Evolutionary conservation across 2,797 vertebrate species (phyloP).

Genomic region (Hyperoplus immaculatus): DNA sequence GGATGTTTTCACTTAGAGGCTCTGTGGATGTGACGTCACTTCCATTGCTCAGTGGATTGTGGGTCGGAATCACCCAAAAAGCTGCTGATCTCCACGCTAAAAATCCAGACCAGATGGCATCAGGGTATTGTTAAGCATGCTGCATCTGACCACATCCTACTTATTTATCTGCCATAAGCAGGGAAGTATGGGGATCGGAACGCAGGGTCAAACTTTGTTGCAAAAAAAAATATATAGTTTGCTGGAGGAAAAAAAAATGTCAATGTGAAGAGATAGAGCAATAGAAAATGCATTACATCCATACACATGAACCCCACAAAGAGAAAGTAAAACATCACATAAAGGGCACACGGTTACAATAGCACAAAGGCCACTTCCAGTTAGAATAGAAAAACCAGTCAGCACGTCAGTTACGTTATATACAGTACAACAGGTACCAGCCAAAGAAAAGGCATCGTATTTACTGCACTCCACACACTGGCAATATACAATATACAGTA

Average conservation of each 20-base stretch:
- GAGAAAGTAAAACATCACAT: constrained; percentile 83
- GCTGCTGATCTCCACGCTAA: too few species aligned
- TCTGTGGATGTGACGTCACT: too few species aligned
- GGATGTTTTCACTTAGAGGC: too few species aligned
- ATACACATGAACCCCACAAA: constrained; percentile 83
- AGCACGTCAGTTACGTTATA: constrained; percentile 82
- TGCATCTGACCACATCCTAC: too few species aligned
- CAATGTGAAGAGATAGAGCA: constrained; percentile 74
- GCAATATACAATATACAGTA: constrained; percentile 80
- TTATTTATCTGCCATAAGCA: too few species aligned
- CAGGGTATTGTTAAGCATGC: too few species aligned
- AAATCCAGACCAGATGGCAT: too few species aligned
- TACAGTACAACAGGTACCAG: constrained; percentile 84
- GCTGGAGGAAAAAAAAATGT: constrained; percentile 53
- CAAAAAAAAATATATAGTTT: constrained; percentile 53
- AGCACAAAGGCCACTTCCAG: constrained; percentile 87
- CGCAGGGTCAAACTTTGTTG: constrained; percentile 55
- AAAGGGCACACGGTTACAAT: constrained; percentile 84
- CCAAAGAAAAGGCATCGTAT: constrained; percentile 76
- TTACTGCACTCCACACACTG: constrained; percentile 85
- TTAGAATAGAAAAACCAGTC: constrained; percentile 82
- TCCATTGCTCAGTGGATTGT: too few species aligned
- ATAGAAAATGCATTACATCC: constrained; percentile 79
- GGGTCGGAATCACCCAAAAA: too few species aligned
- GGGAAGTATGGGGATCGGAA: too few species aligned